A percentile compares a stretch with the other conserved stretches of the same genome.
Conservation (phyloP, 2,113 vertebrate genomes). For the Coptodon bakossiorum region DNA sequence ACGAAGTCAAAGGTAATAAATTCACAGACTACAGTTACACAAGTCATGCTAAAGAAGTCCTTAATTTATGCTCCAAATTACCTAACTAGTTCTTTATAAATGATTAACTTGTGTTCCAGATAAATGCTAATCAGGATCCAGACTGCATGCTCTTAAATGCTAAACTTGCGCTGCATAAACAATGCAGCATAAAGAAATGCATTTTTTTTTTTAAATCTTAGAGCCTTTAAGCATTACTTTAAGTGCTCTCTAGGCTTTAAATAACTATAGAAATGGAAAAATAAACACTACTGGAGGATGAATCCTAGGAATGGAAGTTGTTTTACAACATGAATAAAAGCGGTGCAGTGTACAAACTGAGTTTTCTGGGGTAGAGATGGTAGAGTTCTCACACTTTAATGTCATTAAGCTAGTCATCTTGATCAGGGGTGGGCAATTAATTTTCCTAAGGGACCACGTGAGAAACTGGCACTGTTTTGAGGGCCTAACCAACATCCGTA, state of each 20-base stretch:
- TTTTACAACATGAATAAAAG: background rate
- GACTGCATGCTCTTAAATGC: background rate
- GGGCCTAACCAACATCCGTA: background rate
- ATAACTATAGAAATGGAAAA: background rate
- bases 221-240: background rate
- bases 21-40: background rate
- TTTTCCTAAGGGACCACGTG: background rate
- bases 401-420: background rate
- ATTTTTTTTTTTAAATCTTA: accelerated
- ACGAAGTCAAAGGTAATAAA: background rate
- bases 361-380: background rate
- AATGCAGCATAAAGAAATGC: background rate
- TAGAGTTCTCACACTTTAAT: background rate
- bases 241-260: background rate
- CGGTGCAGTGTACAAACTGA: background rate
- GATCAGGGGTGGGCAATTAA: background rate
- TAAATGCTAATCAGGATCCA: background rate
- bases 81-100: background rate
- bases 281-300: background rate
- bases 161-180: background rate
- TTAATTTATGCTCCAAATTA: background rate
- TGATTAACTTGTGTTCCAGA: background rate
- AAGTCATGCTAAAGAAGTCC: background rate
- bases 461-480: background rate
- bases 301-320: background rate